Evolutionary conservation across 2,113 vertebrate genomes (phyloP), one percentile per base, ranked within the genome.

Genomic region (Dipodomys stephensi): DNA sequence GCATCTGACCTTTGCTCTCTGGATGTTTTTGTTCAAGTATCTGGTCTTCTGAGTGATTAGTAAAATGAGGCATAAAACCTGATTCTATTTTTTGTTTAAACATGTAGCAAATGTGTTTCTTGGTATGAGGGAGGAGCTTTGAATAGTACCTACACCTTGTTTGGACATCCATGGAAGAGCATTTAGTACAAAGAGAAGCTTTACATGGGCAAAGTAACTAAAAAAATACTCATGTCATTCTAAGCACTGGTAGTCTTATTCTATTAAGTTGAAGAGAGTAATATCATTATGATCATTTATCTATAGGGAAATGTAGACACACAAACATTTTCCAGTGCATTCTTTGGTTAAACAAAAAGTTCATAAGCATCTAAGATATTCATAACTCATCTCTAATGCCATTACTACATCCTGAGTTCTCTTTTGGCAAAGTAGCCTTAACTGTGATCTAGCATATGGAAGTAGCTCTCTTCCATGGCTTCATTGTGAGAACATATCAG

Each of bases 101-200:
- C 11, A 74, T 35, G 27, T 10, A 46, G 16, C 9, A 27, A 12
- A 67, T 78, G 12, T 73, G 1, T 64, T 62, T 84, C 39, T 78
- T 53, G 30, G 30, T 32, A 30, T 22, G 1, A 72, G 62, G 1
- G 6, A 69, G 22, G 0, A 46, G 25, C 27, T 46, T 81, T 83
- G 39, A 92, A 80, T 30, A 88, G 1, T 69, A 13, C 7, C 19
- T 79, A 25, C 0, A 20, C 39, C 95, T 87, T 74, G 71, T 39
- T 84, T 72, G 87, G 27, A 94, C 91, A 87, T 90, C 27, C 22
- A 19, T 67, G 32, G 76, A 72, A 83, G 39, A 90, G 67, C 57
- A 83, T 72, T 12, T 7, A 88, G 25, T 27, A 2, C 71, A 0
- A 2, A 80, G 62, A 90, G 30, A 81, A 49, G 30, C 57, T 19